These are phyloP conservation scores for Baryphthengus martii DNA, from an alignment of 2,113 vertebrate species.

Conservation along the genomic window DNA sequence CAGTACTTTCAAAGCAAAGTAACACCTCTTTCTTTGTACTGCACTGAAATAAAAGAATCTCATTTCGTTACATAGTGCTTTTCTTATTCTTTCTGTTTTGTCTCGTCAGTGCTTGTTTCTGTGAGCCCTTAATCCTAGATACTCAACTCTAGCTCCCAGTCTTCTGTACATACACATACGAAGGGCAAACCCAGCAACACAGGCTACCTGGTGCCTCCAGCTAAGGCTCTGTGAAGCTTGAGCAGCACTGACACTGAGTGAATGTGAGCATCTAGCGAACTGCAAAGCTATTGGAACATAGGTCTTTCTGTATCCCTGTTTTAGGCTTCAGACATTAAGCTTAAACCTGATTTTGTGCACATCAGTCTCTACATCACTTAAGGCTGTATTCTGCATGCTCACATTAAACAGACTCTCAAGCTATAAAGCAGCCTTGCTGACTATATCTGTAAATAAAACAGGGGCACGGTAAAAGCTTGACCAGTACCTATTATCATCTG, in stretches of 20 bases:
- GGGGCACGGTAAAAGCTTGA: background rate
- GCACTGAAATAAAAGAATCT: constrained; percentile 62
- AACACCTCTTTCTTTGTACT: constrained; percentile 62
- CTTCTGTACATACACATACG: background rate
- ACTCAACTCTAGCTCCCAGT: background rate
- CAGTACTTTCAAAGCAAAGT: constrained; percentile 1
- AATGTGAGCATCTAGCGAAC: background rate
- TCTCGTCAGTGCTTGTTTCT: background rate
- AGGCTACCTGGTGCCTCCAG: background rate
- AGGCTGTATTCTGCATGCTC: background rate
- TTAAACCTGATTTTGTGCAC: background rate
- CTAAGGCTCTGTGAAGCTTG: background rate
- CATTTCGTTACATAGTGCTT: constrained; percentile 46
- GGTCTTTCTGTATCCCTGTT: background rate
- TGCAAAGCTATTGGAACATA: background rate
- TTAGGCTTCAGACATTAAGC: background rate
- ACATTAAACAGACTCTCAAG: background rate
- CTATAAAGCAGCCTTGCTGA: background rate
- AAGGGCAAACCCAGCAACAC: background rate
- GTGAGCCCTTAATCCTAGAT: background rate
- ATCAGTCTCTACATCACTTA: background rate
- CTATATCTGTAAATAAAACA: background rate
- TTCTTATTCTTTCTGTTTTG: background rate
- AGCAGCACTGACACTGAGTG: background rate
- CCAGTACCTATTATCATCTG: background rate